Conservation (phyloP, 2,113 vertebrate species). For the Gobio gobio region DNA sequence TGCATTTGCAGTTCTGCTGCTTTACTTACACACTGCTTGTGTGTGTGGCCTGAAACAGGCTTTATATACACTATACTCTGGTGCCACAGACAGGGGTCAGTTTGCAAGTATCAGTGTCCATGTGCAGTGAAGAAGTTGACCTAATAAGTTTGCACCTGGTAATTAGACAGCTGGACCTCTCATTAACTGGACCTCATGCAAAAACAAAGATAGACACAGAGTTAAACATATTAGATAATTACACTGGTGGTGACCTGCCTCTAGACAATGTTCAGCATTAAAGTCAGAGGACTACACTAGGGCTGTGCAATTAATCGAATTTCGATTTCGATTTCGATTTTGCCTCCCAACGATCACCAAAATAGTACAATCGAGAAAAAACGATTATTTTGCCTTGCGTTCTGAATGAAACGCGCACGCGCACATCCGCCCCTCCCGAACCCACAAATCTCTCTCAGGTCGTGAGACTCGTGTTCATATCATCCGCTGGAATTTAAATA, state of each 20-base stretch:
- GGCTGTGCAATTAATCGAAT: too few species aligned
- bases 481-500: too few species aligned
- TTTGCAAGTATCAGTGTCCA: slow-evolving; percentile 3
- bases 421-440: too few species aligned
- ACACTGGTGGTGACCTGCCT: slow-evolving; percentile 42
- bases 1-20: background rate
- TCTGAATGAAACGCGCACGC: too few species aligned
- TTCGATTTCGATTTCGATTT: too few species aligned
- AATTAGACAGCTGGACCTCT: slow-evolving; percentile 46
- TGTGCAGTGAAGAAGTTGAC: background rate
- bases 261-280: slow-evolving; percentile 36
- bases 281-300: slow-evolving; percentile 42
- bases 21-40: background rate
- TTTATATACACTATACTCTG: background rate
- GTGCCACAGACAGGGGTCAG: slow-evolving; percentile 16
- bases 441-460: too few species aligned
- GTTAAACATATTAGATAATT: slow-evolving; percentile 50
- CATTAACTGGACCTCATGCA: slow-evolving; percentile 31
- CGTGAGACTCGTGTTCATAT: too few species aligned
- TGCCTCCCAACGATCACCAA: too few species aligned
- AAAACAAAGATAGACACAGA: slow-evolving; percentile 34
- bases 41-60: background rate
- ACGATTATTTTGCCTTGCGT: too few species aligned
- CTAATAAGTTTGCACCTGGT: slow-evolving; percentile 38
- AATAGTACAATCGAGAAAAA: too few species aligned